These are phyloP conservation scores for Metacarcinus magister DNA, from an alignment of 2,888 invertebrate genomes.

Conservation along the genomic window DNA sequence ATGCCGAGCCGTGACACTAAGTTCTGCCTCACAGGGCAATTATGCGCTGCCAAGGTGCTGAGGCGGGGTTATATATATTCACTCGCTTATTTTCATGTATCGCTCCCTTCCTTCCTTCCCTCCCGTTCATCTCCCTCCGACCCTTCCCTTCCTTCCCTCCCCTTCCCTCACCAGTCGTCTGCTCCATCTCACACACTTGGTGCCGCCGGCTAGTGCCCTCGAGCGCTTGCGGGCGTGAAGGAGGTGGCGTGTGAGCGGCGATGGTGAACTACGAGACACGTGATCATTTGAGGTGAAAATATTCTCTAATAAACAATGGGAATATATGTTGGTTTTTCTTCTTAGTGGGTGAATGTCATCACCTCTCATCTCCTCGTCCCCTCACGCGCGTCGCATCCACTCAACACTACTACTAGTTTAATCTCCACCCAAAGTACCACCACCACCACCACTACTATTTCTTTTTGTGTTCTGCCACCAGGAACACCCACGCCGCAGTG, in stretches of 20 bases:
- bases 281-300: not conserved
- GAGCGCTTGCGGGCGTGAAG: not conserved
- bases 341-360: not conserved
- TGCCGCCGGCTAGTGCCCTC: not conserved
- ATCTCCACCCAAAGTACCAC: not conserved
- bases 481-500: not conserved
- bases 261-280: not conserved
- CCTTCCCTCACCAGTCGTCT: not conserved
- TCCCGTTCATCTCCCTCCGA: not conserved
- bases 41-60: constrained; percentile 78
- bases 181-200: not conserved
- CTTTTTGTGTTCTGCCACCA: not conserved
- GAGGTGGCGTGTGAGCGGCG: not conserved
- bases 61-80: constrained; percentile 71
- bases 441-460: not conserved
- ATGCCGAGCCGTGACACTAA: constrained; percentile 74
- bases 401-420: not conserved
- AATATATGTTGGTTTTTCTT: not conserved
- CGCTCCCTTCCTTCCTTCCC: not conserved
- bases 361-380: not conserved
- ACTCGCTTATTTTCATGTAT: constrained; percentile 55
- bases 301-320: not conserved
- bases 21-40: constrained; percentile 73
- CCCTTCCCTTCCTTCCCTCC: not conserved
- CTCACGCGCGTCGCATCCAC: not conserved